phyloP scores from a whole-genome alignment of 2,113 vertebrate genomes.

The Nyctereutes procyonoides region DNA sequence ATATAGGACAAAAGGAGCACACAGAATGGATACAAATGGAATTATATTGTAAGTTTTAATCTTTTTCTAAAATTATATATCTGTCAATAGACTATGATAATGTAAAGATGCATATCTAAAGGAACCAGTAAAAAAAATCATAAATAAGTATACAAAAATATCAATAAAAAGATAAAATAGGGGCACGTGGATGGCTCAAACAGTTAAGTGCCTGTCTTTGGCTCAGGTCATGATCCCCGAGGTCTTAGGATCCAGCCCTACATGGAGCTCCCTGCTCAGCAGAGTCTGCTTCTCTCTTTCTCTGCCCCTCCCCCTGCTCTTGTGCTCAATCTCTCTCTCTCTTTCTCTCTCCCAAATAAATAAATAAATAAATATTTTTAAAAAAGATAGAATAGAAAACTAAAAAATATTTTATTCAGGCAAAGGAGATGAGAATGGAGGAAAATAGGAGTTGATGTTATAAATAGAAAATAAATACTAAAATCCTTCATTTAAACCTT shows the following conservation, averaged over 20 bases:
- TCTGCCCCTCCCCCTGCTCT: too few species aligned
- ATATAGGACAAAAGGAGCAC: neutral
- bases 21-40: neutral
- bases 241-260: too few species aligned
- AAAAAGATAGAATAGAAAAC: neutral
- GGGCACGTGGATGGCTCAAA: too few species aligned
- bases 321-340: too few species aligned
- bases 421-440: neutral
- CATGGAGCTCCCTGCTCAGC: too few species aligned
- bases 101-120: neutral
- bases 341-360: too few species aligned
- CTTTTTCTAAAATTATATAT: conserved; percentile 38
- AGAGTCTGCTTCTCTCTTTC: too few species aligned
- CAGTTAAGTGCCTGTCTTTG: too few species aligned
- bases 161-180: neutral
- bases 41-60: neutral
- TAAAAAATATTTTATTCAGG: neutral
- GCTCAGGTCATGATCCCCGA: too few species aligned
- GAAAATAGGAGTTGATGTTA: neutral
- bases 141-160: neutral
- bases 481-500: neutral
- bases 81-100: neutral
- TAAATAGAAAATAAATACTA: neutral
- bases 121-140: neutral
- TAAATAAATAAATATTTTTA: too few species aligned